Conservation (phyloP, 2,888 invertebrate genomes). For the Teleogryllus oceanicus region DNA sequence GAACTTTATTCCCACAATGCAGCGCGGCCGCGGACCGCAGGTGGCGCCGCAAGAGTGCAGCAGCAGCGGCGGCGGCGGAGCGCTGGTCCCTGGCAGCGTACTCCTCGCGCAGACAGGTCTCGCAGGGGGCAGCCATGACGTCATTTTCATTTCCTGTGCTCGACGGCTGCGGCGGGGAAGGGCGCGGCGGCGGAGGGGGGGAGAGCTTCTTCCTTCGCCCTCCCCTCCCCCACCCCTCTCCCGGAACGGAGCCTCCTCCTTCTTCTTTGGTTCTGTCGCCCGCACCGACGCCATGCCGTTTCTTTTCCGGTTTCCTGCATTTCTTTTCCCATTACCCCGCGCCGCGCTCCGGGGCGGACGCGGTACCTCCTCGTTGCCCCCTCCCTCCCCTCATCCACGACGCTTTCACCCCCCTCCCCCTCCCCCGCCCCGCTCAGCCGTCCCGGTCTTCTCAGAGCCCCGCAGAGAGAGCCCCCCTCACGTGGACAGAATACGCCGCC, state of each 20-base stretch:
- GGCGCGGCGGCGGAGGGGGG: not conserved
- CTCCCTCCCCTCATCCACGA: not conserved
- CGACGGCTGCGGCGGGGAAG: slow-evolving; percentile 3
- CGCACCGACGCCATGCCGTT: slow-evolving; percentile 10
- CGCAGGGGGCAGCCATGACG: not conserved
- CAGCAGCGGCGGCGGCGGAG: not conserved
- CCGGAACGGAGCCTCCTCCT: not conserved
- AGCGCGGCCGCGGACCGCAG: too few relatives aligned
- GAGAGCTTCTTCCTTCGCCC: not conserved
- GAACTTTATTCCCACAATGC: too few relatives aligned
- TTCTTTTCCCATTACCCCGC: slow-evolving; percentile 4
- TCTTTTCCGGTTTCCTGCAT: slow-evolving; percentile 18
- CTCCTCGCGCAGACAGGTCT: not conserved
- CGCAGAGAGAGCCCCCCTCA: not conserved
- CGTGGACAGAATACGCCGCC: not conserved
- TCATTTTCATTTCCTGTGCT: slow-evolving; percentile 2
- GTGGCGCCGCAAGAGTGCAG: too few relatives aligned
- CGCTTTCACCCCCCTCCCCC: not conserved
- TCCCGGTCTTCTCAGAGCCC: not conserved
- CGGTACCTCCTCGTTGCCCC: not conserved
- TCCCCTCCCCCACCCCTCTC: not conserved
- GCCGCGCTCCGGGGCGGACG: not conserved
- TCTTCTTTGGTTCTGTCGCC: slow-evolving; percentile 4
- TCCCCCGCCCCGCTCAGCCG: not conserved
- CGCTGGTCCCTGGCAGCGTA: too few relatives aligned